phyloP scores from a whole-genome alignment of 2,113 vertebrate species.

The Rhinogobius similis region DNA sequence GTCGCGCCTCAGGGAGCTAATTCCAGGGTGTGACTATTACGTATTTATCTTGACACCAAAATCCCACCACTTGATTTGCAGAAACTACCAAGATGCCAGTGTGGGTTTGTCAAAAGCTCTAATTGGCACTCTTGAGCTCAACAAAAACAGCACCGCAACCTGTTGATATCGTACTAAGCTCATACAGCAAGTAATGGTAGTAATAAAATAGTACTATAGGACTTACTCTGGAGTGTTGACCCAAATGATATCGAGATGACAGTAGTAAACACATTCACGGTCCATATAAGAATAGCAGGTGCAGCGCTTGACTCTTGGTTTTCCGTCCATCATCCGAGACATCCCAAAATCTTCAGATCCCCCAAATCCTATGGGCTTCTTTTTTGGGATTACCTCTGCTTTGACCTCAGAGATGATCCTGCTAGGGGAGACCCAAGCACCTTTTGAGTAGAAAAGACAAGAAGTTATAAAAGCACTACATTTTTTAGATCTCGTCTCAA shows the following conservation, averaged over 20 bases:
- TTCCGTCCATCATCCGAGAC: conserved; percentile 34
- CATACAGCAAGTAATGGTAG: not conserved
- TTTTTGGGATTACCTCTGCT: conserved; percentile 17
- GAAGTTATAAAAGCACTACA: not conserved
- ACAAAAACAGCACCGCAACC: not conserved
- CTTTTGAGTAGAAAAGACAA: conserved; percentile 42
- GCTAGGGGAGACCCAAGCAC: conserved; percentile 35
- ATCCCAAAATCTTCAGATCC: not conserved
- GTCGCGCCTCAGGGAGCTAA: conserved; percentile 17
- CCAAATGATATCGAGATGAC: conserved; percentile 97
- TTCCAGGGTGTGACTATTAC: conserved; percentile 18
- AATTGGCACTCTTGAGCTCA: conserved; percentile 2
- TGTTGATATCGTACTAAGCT: not conserved
- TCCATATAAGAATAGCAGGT: conserved; percentile 92
- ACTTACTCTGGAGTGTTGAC: conserved; percentile 96
- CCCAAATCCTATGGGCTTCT: not conserved
- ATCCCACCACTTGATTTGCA: not conserved
- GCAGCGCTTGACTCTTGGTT: conserved; percentile 85
- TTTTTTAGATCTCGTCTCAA: not conserved
- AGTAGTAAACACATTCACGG: conserved; percentile 97
- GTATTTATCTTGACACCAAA: not conserved
- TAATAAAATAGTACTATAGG: not conserved
- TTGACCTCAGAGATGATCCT: conserved; percentile 31
- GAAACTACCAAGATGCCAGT: conserved; percentile 11
- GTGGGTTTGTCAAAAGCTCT: not conserved